Conservation (phyloP, 2,888 invertebrate genomes). For the Melipona beecheii region DNA sequence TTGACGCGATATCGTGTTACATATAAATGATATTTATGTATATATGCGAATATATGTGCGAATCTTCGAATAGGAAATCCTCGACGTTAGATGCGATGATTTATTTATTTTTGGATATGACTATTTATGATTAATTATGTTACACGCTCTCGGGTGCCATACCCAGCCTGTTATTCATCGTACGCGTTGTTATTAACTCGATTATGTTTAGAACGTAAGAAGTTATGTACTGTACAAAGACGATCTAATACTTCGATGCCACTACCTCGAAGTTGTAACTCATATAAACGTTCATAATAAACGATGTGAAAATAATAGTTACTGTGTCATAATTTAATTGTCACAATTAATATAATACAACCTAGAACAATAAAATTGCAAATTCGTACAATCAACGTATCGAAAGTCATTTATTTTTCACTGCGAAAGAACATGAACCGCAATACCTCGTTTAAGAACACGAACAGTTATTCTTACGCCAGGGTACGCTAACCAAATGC, state of each 20-base stretch:
- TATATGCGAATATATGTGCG: neutral
- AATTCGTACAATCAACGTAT: neutral
- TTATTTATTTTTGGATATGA: slow-evolving; percentile 61
- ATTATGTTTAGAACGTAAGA: slow-evolving; percentile 8
- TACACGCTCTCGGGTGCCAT: slow-evolving; percentile 79
- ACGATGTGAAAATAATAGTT: slow-evolving; percentile 33
- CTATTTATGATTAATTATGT: slow-evolving; percentile 58
- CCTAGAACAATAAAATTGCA: neutral
- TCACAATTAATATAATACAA: neutral
- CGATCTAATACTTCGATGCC: slow-evolving; percentile 38
- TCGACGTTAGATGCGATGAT: slow-evolving; percentile 40
- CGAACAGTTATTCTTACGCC: slow-evolving; percentile 11
- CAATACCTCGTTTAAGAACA: neutral
- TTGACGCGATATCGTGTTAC: neutral
- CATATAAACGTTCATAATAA: slow-evolving; percentile 61
- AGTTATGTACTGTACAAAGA: slow-evolving; percentile 52
- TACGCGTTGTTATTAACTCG: slow-evolving; percentile 29
- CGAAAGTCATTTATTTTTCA: neutral
- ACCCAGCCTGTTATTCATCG: slow-evolving; percentile 71
- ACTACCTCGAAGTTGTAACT: slow-evolving; percentile 41
- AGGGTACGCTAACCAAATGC: neutral
- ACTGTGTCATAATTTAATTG: neutral
- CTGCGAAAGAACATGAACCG: neutral
- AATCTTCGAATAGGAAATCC: neutral
- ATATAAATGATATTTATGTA: neutral